Evolutionary conservation across 2,888 invertebrate genomes (phyloP).

Genomic region (Heliconius ismenius): DNA sequence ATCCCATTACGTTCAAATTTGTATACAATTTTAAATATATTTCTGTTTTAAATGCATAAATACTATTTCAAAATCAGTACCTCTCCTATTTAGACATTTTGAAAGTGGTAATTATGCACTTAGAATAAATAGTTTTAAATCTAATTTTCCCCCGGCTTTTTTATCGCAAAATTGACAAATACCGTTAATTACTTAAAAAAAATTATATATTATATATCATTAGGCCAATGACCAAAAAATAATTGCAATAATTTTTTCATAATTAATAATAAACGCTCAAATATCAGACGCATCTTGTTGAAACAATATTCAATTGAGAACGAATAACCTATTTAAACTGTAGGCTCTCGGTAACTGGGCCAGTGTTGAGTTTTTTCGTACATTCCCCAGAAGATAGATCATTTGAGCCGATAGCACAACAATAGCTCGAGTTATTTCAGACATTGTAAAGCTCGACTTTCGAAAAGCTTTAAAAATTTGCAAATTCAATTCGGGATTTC

Average conservation of each 20-base stretch:
- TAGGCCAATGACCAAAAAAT: neutral
- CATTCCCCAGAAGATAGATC: slow-evolving; percentile 12
- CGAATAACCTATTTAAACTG: slow-evolving; percentile 15
- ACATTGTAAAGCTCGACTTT: slow-evolving; percentile 2
- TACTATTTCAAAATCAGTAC: no score
- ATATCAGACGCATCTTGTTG: slow-evolving; percentile 8
- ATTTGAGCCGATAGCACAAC: slow-evolving; percentile 19
- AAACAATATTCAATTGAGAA: slow-evolving; percentile 14
- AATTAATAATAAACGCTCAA: neutral
- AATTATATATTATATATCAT: neutral
- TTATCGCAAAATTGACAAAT: no score
- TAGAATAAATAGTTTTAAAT: no score
- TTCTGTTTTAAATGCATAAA: no score
- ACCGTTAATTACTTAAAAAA: neutral
- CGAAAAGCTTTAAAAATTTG: neutral
- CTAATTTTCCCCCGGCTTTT: no score
- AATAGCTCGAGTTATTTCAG: slow-evolving; percentile 15
- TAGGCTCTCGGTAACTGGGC: slow-evolving; percentile 7
- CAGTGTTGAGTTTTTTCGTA: slow-evolving; percentile 7
- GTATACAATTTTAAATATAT: no score
- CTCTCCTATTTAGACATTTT: no score
- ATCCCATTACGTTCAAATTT: no score
- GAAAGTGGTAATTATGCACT: no score
- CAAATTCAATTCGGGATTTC: neutral
- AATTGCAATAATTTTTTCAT: neutral